These are phyloP conservation scores for Drosophila melanosoma DNA, from an alignment of 2,888 invertebrate species.

Conservation along the genomic window DNA sequence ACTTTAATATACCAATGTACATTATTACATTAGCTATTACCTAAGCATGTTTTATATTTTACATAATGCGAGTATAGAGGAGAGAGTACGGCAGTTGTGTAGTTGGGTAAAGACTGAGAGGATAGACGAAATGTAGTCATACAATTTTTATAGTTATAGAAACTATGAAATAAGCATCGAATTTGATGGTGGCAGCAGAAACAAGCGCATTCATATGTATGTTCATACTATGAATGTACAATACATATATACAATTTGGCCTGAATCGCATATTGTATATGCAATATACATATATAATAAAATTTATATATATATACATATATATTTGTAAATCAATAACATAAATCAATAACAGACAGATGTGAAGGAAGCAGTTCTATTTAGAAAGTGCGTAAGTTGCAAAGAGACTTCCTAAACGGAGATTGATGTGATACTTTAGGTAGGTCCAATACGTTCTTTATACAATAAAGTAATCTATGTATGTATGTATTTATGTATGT, in stretches of 20 bases:
- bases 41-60: background rate
- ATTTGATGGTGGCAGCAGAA: slow-evolving; percentile 27
- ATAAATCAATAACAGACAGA: slow-evolving; percentile 1
- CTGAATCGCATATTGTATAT: slow-evolving; percentile 17
- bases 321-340: background rate
- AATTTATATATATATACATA: background rate
- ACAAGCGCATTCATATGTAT: slow-evolving; percentile 6
- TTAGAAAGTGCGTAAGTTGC: slow-evolving; percentile 32
- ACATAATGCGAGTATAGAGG: slow-evolving; percentile 1
- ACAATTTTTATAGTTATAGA: slow-evolving; percentile 20
- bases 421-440: slow-evolving; percentile 25
- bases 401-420: slow-evolving; percentile 18
- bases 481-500: background rate
- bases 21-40: slow-evolving; percentile 7
- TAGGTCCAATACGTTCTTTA: slow-evolving; percentile 42
- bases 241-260: background rate
- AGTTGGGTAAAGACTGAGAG: slow-evolving; percentile 8
- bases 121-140: slow-evolving; percentile 29
- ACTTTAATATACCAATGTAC: slow-evolving; percentile 2
- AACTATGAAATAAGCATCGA: slow-evolving; percentile 31
- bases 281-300: background rate
- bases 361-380: slow-evolving; percentile 31
- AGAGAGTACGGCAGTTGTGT: slow-evolving; percentile 4
- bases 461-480: slow-evolving; percentile 34
- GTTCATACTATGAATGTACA: background rate